These are phyloP conservation scores for Corydoras maculifer DNA, from an alignment of 2,113 vertebrate species.

Conservation along the genomic window DNA sequence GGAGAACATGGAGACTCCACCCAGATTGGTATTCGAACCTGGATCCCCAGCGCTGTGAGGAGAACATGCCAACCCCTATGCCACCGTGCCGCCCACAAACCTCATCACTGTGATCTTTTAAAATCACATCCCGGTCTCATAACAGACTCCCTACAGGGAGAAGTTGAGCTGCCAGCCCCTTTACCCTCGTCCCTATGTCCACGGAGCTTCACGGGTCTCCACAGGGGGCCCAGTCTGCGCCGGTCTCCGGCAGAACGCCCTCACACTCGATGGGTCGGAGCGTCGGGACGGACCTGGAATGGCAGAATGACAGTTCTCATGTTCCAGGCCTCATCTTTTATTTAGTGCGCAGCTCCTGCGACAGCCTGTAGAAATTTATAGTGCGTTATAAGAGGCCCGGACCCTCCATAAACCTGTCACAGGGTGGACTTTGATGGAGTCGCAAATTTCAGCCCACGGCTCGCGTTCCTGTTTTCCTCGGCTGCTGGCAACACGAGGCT, in stretches of 20 bases:
- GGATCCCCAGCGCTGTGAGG: no score
- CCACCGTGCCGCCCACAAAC: no score
- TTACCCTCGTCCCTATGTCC: not conserved
- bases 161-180: not conserved
- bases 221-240: not conserved
- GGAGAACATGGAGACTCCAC: no score
- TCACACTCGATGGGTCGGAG: constrained; percentile 11
- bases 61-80: no score
- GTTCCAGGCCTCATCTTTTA: constrained; percentile 48
- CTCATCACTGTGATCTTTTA: no score
- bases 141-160: no score
- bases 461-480: constrained; percentile 16
- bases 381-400: constrained; percentile 27
- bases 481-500: constrained; percentile 1
- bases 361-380: constrained; percentile 37
- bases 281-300: constrained; percentile 23
- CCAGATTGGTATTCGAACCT: no score
- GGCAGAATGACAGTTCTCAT: constrained; percentile 39
- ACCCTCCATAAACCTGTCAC: constrained; percentile 44
- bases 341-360: constrained; percentile 35
- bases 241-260: not conserved
- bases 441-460: constrained; percentile 33
- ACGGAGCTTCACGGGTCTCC: not conserved
- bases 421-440: constrained; percentile 29
- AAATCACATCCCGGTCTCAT: no score